Conservation (phyloP, 2,113 vertebrate genomes). For the Macheiramphus alcinus region DNA sequence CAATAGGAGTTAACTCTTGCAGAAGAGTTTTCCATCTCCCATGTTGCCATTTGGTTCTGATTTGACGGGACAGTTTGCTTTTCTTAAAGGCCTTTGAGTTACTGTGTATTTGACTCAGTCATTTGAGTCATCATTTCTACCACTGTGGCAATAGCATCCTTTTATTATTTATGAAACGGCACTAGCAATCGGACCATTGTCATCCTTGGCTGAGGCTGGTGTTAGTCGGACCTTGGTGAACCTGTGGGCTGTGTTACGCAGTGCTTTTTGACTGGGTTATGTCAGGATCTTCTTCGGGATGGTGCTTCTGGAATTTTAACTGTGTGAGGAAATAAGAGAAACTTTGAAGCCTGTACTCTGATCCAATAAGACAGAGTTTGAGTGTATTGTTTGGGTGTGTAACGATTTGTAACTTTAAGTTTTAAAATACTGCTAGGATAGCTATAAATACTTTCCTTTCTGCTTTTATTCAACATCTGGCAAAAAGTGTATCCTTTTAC, state of each 20-base stretch:
- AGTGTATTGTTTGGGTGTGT: neutral
- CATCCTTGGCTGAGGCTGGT: neutral
- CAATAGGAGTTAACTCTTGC: neutral
- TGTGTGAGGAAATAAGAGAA: neutral
- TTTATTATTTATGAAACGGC: neutral
- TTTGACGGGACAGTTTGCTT: neutral
- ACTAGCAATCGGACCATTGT: neutral
- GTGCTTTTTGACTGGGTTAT: neutral
- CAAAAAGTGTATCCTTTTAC: neutral
- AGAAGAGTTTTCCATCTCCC: neutral
- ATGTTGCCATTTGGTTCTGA: neutral
- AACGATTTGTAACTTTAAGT: neutral
- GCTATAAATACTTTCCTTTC: neutral
- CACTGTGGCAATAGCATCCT: neutral
- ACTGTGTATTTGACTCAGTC: neutral
- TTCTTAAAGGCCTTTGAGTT: neutral
- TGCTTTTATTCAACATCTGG: neutral
- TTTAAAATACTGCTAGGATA: neutral
- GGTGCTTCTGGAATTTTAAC: neutral
- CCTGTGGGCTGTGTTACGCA: neutral
- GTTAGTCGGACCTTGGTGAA: neutral
- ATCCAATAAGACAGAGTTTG: neutral
- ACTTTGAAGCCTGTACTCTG: neutral
- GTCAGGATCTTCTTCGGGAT: neutral
- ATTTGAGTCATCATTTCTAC: neutral